phyloP scores from a whole-genome alignment of 2,113 vertebrate genomes.

The Crotalus helleri region DNA sequence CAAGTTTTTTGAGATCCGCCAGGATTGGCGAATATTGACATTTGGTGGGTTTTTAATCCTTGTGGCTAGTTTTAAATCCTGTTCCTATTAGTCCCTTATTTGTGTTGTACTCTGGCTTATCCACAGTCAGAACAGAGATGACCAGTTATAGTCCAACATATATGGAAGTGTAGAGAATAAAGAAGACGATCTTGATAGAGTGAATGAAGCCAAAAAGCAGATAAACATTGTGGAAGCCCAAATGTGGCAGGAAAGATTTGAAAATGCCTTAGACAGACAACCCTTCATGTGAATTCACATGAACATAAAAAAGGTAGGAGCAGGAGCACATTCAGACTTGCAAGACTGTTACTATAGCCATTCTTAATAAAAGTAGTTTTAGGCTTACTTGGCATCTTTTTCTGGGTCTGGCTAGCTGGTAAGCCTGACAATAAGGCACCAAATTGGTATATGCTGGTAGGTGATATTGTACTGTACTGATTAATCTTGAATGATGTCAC shows the following conservation, averaged over 20 bases:
- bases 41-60: neutral
- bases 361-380: neutral
- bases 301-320: neutral
- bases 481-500: slow-evolving; percentile 23
- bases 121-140: neutral
- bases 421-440: neutral
- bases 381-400: neutral
- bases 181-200: neutral
- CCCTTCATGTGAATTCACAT: neutral
- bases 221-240: neutral
- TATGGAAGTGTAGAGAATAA: neutral
- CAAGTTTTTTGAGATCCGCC: neutral
- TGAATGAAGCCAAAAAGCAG: neutral
- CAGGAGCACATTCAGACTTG: neutral
- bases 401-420: neutral
- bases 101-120: neutral
- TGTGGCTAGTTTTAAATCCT: neutral
- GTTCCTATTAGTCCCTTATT: neutral
- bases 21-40: neutral
- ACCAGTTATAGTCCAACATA: neutral
- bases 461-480: slow-evolving; percentile 24
- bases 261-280: neutral
- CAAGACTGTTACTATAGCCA: neutral
- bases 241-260: neutral
- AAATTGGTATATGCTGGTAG: neutral